phyloP scores from a whole-genome alignment of 2,797 vertebrate species.

The Harpagifer antarcticus region DNA sequence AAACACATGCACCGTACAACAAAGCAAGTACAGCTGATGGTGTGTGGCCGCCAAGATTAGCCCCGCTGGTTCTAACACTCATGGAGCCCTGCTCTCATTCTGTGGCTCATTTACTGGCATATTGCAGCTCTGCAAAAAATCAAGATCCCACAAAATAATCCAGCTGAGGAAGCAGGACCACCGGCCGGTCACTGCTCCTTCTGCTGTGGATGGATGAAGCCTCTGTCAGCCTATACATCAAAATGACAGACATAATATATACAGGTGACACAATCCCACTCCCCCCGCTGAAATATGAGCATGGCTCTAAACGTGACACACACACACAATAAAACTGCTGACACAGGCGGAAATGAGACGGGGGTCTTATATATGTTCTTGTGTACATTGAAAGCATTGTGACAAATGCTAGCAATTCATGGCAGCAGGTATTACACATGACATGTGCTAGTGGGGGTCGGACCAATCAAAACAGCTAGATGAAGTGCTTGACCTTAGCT shows the following conservation, averaged over 20 bases:
- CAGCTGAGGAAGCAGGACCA: slow-evolving; percentile 31
- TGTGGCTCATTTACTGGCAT: slow-evolving; percentile 73
- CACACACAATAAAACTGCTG: slow-evolving; percentile 38
- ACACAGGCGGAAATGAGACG: slow-evolving; percentile 41
- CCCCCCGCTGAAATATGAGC: slow-evolving; percentile 58
- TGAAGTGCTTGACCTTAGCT: slow-evolving; percentile 67
- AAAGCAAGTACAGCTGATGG: slow-evolving; percentile 24
- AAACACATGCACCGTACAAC: slow-evolving; percentile 21
- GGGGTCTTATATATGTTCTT: slow-evolving; percentile 46
- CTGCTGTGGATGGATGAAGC: slow-evolving; percentile 31
- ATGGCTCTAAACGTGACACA: slow-evolving; percentile 23
- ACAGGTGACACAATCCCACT: slow-evolving; percentile 48
- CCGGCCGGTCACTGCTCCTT: slow-evolving; percentile 23
- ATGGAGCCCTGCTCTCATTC: slow-evolving; percentile 59
- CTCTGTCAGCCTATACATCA: slow-evolving; percentile 68
- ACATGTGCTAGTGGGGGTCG: slow-evolving; percentile 29
- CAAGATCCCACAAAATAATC: slow-evolving; percentile 47
- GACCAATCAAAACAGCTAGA: slow-evolving; percentile 25
- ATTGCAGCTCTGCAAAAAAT: slow-evolving; percentile 68
- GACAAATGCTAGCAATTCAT: slow-evolving; percentile 67
- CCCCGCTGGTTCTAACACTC: slow-evolving; percentile 48
- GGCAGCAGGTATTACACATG: slow-evolving; percentile 50
- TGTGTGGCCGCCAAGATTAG: slow-evolving; percentile 32
- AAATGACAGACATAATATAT: slow-evolving; percentile 59
- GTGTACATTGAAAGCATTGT: slow-evolving; percentile 31